phyloP scores from a whole-genome alignment of 2,113 vertebrate species.

The Sakesphorus luctuosus region DNA sequence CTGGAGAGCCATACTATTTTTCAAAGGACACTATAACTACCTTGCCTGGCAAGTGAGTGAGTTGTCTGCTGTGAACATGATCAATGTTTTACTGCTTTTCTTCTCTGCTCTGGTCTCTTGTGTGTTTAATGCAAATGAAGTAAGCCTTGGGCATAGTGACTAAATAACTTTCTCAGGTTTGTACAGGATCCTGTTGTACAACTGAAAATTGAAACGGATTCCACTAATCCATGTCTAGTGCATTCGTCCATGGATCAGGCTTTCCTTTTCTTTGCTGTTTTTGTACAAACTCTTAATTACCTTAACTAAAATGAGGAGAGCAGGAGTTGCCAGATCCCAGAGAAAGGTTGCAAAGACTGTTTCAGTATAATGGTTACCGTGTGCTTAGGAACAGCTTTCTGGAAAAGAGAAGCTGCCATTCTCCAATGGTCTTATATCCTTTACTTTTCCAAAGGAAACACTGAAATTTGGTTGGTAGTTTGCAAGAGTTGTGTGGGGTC shows the following conservation, averaged over 20 bases:
- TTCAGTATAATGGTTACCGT: background rate
- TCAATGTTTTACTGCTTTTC: background rate
- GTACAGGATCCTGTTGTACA: background rate
- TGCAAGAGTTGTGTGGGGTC: background rate
- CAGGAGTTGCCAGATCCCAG: background rate
- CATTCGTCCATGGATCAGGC: background rate
- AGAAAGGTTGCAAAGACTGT: background rate
- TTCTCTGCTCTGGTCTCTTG: background rate
- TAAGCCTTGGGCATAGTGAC: background rate
- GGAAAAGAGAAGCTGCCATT: background rate
- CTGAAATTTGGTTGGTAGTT: background rate
- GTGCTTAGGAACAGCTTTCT: background rate
- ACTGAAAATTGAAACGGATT: background rate
- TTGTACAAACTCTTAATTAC: background rate
- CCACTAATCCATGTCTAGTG: background rate
- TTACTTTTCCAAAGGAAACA: background rate
- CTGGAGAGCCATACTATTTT: background rate
- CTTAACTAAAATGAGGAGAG: background rate
- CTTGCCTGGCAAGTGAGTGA: background rate
- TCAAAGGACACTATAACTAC: background rate
- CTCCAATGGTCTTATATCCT: background rate
- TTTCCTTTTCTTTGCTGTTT: background rate
- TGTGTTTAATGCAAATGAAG: background rate
- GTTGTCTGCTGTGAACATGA: background rate
- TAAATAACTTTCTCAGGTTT: background rate